Evolutionary conservation across 2,113 vertebrate genomes (phyloP), one percentile per base, ranked within the genome.

Genomic region (Salvelinus alpinus): DNA sequence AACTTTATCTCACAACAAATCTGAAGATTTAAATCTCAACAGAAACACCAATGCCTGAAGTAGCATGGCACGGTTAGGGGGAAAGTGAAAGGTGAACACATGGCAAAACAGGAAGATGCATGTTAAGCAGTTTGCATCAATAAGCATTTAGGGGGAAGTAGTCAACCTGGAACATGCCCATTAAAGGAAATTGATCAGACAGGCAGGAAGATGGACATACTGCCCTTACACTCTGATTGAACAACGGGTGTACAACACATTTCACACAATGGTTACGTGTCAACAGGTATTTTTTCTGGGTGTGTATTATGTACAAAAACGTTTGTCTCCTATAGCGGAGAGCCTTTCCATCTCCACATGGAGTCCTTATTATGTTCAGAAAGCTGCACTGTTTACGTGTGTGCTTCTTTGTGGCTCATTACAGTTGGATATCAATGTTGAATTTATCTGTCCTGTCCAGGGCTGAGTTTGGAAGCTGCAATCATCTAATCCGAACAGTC

Each of bases 1-100:
- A 89, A 93, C 92, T 96, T 95, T 94, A 94, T 95, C 79, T 92
- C 91, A 78, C 81, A 84, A 79, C 78, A 86, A 81, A 88, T 85
- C 88, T 60, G 18, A 70, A 84, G 78, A 86, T 86, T 87, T 85
- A 81, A 86, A 78, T 44, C 9, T 44, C 38, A 12, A 79, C 78
- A 71, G 60, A 67, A 80, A 54, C 38, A 44, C 8, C 38, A 11
- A 44, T 44, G 38, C 38, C 38, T 44, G 8, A 44, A 44, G 38
- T 9, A 44, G 78, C 73, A 77, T 54, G 70, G 65, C 47, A 71
- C 77, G 73, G 72, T 77, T 77, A 44, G 38, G 78, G 78, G 79
- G 64, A 93, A 90, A 85, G 91, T 67, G 77, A 74, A 90, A 73
- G 73, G 6, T 70, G 47, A 51, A 78, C 82, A 83, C 72, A 79